phyloP scores from a whole-genome alignment of 2,113 vertebrate species.

The Aldabrachelys gigantea region DNA sequence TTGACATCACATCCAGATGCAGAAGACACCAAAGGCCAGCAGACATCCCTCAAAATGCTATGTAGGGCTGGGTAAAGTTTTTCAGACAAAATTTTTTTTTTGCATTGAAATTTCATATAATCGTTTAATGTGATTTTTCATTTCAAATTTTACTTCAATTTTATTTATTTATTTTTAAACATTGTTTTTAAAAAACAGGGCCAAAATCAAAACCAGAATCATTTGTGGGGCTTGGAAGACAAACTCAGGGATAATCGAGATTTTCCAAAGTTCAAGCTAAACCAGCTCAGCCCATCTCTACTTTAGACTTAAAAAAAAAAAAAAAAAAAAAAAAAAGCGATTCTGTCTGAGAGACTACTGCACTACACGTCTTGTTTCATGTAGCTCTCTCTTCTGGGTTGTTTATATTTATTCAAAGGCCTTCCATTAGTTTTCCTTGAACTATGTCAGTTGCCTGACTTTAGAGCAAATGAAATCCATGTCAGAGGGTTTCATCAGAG shows the following conservation, averaged over 20 bases:
- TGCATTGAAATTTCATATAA: neutral
- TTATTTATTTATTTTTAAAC: neutral
- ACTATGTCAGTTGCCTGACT: accelerated
- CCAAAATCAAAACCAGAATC: accelerated
- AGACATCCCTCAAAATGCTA: neutral
- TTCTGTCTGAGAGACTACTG: accelerated
- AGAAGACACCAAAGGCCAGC: neutral
- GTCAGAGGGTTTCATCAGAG: neutral
- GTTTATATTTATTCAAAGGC: neutral
- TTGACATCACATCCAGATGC: neutral
- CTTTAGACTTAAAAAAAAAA: neutral
- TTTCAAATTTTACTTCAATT: neutral
- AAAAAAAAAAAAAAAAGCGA: neutral
- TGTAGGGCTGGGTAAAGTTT: neutral
- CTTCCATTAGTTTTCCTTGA: neutral
- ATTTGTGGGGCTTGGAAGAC: accelerated
- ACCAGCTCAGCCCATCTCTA: neutral
- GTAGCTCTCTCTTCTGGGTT: neutral
- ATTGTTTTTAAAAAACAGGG: neutral
- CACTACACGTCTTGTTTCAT: neutral
- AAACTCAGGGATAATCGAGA: neutral
- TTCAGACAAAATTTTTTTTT: neutral
- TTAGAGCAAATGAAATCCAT: neutral
- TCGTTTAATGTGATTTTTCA: neutral
- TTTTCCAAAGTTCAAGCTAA: neutral